Evolutionary conservation across 2,113 vertebrate genomes (phyloP).

Genomic region (Ammodytes marinus): DNA sequence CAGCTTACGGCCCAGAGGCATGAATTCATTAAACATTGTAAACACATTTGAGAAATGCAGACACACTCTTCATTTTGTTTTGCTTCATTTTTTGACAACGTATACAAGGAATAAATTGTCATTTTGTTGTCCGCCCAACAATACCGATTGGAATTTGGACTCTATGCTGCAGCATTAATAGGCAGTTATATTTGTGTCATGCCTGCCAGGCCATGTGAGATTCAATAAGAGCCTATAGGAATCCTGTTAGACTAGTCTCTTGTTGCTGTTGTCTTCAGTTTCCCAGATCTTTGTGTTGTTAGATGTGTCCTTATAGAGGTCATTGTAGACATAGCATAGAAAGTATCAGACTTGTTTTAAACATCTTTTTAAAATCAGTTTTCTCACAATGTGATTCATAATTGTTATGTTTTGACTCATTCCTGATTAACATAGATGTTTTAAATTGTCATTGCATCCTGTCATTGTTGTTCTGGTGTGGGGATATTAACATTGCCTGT

Average conservation of each 20-base stretch:
- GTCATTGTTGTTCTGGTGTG: constrained; percentile 46
- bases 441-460: constrained; percentile 23
- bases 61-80: background rate
- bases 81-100: background rate
- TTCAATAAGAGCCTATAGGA: constrained; percentile 5
- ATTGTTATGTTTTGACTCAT: constrained; percentile 26
- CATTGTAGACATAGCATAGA: background rate
- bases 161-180: background rate
- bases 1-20: constrained; percentile 59
- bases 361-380: background rate
- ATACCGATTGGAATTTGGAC: constrained; percentile 7
- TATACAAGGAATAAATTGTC: background rate
- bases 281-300: constrained; percentile 3
- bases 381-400: background rate
- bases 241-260: background rate
- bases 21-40: constrained; percentile 42
- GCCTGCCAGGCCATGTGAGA: constrained; percentile 40
- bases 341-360: background rate
- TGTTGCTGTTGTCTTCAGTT: constrained; percentile 7
- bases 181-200: constrained; percentile 33
- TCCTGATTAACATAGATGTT: constrained; percentile 46
- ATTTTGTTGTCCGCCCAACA: constrained; percentile 6
- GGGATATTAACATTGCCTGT: constrained; percentile 70
- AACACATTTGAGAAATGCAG: constrained; percentile 12
- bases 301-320: background rate